Evolutionary conservation across 1,140 invertebrate genomes (phyloP), one percentile per base, ranked within the genome.

Genomic region (Drosophila insularis): DNA sequence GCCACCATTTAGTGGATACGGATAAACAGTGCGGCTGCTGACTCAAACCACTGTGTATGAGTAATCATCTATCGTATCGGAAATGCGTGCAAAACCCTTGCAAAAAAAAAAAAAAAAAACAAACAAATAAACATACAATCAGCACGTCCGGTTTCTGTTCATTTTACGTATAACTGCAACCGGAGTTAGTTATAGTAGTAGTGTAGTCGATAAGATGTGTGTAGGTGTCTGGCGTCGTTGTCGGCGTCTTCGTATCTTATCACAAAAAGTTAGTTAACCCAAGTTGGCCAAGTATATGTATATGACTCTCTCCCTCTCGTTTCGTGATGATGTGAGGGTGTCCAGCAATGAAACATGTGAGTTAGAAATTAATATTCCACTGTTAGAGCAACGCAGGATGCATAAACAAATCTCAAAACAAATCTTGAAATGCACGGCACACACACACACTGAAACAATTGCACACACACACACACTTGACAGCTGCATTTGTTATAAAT

Each of bases 161-260:
- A 8, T 21, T 50, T 21, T 6, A 2, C 4, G n/a, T 43, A 14
- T 1, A 61, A 58, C 39, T 54, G 10, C 39, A 6, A 65, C 71
- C 71, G 43, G 17, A 50, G 17, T 46, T 46, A 17, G 14, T 19
- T 7, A 8, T 50, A 11, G 19, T 50, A 21, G 43, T 50, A 21
- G 43, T 21, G 17, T 3, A 19, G 8, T 19, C 62, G 81, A 85
- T 85, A 85, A 75, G 31, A 72, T 40, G 27, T 27, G 5, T 27
- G 77, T 63, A 70, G 73, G 75, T 75, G 80, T 77, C 66, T 60
- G 71, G 50, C 63, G 72, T 70, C 68, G 80, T 84, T 69, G 72
- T 74, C 56, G 72, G 67, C 68, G 80, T 84, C 74, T 68, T 74
- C 61, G 69, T 86, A 86, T 86, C 82, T 86, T 86, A 86, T 86